These are phyloP conservation scores for Myotis lucifugus DNA, from an alignment of 2,113 vertebrate genomes.

Conservation along the genomic window DNA sequence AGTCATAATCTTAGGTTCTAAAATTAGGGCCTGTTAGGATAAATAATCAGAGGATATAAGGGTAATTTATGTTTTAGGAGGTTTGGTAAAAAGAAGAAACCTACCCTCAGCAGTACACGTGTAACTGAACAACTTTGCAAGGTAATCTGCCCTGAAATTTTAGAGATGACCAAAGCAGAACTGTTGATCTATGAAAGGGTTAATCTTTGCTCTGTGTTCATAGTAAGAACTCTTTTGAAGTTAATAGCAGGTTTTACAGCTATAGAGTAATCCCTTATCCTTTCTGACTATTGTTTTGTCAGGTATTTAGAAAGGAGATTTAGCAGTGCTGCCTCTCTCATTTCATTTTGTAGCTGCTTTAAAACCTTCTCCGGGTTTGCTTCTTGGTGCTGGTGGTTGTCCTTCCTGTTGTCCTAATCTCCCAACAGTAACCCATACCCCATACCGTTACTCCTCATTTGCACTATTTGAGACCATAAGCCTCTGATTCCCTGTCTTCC, in stretches of 20 bases:
- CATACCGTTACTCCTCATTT: neutral
- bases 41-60: neutral
- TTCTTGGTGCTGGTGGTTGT: neutral
- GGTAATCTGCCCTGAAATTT: neutral
- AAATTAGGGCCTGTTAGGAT: neutral
- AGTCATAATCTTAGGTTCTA: constrained; percentile 12
- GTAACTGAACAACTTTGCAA: neutral
- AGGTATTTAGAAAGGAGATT: constrained; percentile 62
- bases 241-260: constrained; percentile 77
- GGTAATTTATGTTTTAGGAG: neutral
- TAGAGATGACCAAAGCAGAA: neutral
- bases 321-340: constrained; percentile 38
- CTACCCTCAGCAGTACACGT: neutral
- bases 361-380: constrained; percentile 56
- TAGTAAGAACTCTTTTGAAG: constrained; percentile 72
- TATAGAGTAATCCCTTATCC: constrained; percentile 69
- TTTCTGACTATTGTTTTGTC: constrained; percentile 64
- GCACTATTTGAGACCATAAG: neutral
- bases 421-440: neutral
- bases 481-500: neutral
- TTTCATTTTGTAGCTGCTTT: constrained; percentile 35
- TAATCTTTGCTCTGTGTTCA: constrained; percentile 67
- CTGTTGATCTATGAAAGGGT: constrained; percentile 54
- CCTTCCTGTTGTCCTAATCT: constrained; percentile 26
- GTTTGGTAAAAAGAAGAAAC: neutral